These are phyloP conservation scores for Temnothorax curvispinosus DNA, from an alignment of 1,140 invertebrate genomes.

Conservation along the genomic window DNA sequence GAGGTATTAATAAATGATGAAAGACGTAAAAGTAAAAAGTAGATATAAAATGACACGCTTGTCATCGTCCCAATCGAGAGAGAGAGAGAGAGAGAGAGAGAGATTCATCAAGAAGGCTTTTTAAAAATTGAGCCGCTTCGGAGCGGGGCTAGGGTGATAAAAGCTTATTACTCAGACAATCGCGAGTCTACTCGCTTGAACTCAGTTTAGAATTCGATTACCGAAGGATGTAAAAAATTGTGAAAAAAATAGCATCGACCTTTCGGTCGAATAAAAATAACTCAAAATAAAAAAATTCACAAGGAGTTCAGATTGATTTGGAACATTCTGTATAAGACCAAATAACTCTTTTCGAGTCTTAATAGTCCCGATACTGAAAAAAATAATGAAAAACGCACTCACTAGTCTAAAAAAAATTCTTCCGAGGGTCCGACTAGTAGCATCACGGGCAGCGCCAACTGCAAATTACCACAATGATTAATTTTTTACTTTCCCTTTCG, in stretches of 20 bases:
- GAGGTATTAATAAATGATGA: neutral
- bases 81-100: too few relatives aligned
- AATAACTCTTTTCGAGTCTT: neutral
- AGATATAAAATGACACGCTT: neutral
- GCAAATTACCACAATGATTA: slow-evolving; percentile 52
- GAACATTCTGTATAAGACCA: neutral
- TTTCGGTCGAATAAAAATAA: neutral
- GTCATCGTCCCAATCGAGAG: neutral
- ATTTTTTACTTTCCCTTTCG: neutral
- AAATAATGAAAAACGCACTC: slow-evolving; percentile 36
- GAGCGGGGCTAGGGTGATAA: neutral
- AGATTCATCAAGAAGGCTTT: neutral
- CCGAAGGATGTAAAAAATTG: neutral
- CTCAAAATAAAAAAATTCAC: neutral
- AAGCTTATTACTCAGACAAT: neutral
- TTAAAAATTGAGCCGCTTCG: neutral
- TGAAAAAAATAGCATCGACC: neutral
- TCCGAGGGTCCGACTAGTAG: slow-evolving; percentile 34
- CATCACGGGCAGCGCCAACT: slow-evolving; percentile 47
- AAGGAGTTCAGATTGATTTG: neutral
- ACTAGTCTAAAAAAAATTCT: slow-evolving; percentile 65
- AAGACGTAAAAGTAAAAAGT: neutral
- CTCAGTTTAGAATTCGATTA: neutral
- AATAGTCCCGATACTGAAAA: neutral
- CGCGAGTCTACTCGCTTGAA: neutral